Percentiles rank a stretch among this genome's conserved stretches.
These are phyloP conservation scores for Drosophila arawakana DNA, from an alignment of 1,140 invertebrate species.

Conservation along the genomic window DNA sequence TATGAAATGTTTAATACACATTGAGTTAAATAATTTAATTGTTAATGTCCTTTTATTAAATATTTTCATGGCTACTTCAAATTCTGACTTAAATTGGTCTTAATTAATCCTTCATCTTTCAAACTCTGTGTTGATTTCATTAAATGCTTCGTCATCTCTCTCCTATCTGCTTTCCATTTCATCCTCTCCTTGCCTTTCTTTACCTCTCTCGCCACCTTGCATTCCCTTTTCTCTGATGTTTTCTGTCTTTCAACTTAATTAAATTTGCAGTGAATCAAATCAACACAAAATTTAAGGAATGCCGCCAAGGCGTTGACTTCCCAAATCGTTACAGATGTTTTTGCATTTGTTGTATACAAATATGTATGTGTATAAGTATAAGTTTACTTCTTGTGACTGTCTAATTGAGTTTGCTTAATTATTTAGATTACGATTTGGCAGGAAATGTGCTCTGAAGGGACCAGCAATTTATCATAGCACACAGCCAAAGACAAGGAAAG, in stretches of 20 bases:
- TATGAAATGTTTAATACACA: no score
- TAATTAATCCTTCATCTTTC: background rate
- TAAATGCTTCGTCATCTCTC: constrained; percentile 6
- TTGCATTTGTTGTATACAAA: no score
- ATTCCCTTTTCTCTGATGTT: background rate
- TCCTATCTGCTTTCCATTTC: background rate
- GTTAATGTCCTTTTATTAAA: no score
- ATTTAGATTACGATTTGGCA: constrained; percentile 72
- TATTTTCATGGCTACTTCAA: background rate
- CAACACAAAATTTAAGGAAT: constrained; percentile 31
- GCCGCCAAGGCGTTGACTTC: constrained; percentile 27
- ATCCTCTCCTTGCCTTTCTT: no score
- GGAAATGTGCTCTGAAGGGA: constrained; percentile 41
- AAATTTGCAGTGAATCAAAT: constrained; percentile 48
- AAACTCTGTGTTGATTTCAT: constrained; percentile 4
- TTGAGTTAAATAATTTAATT: no score
- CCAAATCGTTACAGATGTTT: constrained; percentile 2
- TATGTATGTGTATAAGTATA: background rate
- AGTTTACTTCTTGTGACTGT: constrained; percentile 36
- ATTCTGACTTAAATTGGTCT: background rate
- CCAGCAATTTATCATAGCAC: constrained; percentile 60
- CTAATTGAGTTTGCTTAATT: constrained; percentile 80
- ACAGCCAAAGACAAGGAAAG: background rate
- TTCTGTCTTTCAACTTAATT: constrained; percentile 35
- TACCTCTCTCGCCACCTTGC: no score